These are phyloP conservation scores for Pseudomugil tenellus DNA, from an alignment of 2,797 vertebrate species.

Conservation along the genomic window DNA sequence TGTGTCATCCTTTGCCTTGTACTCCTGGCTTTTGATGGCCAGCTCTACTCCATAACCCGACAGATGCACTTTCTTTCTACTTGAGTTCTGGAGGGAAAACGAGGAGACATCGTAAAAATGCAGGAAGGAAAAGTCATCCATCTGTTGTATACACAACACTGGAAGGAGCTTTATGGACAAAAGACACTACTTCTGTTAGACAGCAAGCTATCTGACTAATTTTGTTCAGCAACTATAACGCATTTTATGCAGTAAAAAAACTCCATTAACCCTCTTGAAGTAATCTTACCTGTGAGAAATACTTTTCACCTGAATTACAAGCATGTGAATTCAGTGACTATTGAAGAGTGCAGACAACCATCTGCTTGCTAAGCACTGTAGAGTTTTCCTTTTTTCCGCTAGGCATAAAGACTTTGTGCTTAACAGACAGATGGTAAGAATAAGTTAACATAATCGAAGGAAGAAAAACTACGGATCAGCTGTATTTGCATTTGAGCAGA, in stretches of 20 bases:
- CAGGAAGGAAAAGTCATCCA: not conserved
- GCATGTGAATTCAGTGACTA: conserved; percentile 21
- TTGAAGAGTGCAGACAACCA: conserved; percentile 45
- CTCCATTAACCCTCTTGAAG: not conserved
- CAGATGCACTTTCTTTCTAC: conserved; percentile 87
- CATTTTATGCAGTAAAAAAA: conserved; percentile 4
- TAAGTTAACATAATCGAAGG: conserved; percentile 62
- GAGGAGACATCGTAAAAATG: not conserved
- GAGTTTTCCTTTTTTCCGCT: conserved; percentile 40
- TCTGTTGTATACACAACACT: not conserved
- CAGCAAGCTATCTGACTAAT: not conserved
- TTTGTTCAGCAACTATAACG: not conserved
- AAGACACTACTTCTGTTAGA: not conserved
- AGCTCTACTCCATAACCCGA: conserved; percentile 97
- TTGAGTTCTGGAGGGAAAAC: conserved; percentile 82
- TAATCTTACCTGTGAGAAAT: conserved; percentile 12
- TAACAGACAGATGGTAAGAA: conserved; percentile 61
- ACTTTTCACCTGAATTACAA: conserved; percentile 14
- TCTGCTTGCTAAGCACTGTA: conserved; percentile 44
- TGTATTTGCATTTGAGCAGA: conserved; percentile 41
- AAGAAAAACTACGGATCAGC: conserved; percentile 18
- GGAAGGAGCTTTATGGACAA: conserved; percentile 1
- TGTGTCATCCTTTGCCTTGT: conserved; percentile 99
- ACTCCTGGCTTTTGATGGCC: conserved; percentile 98
- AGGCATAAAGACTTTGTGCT: conserved; percentile 16